Percentiles rank a stretch among this genome's conserved stretches.
phyloP scores from a whole-genome alignment of 2,113 vertebrate genomes.

The Desmodus rotundus region DNA sequence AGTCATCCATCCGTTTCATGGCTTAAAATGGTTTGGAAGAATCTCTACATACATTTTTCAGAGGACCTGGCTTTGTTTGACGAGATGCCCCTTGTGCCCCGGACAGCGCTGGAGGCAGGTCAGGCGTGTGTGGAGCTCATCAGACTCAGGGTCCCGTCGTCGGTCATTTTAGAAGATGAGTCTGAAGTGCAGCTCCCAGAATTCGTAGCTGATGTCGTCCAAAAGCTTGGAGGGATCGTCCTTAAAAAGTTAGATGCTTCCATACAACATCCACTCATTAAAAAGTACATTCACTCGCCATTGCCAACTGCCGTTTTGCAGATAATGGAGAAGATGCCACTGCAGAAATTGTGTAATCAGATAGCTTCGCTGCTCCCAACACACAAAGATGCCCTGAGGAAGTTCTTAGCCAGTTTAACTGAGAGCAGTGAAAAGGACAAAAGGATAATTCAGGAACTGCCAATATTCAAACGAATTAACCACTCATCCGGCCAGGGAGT shows the following conservation, averaged over 20 bases:
- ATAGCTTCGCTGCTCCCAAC: slow-evolving; percentile 85
- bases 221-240: slow-evolving; percentile 92
- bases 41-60: slow-evolving; percentile 95
- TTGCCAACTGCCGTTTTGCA: slow-evolving; percentile 90
- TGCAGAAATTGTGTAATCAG: slow-evolving; percentile 88
- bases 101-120: slow-evolving; percentile 84
- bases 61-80: slow-evolving; percentile 93
- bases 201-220: slow-evolving; percentile 88
- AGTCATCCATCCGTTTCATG: slow-evolving; percentile 91
- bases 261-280: slow-evolving; percentile 94
- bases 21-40: slow-evolving; percentile 96
- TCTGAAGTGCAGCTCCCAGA: slow-evolving; percentile 87
- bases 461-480: slow-evolving; percentile 92
- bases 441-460: slow-evolving; percentile 90
- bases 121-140: slow-evolving; percentile 85
- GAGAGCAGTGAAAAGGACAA: slow-evolving; percentile 93
- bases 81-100: slow-evolving; percentile 97
- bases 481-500: slow-evolving; percentile 79
- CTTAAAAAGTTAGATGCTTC: slow-evolving; percentile 91
- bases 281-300: slow-evolving; percentile 92
- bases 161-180: slow-evolving; percentile 90
- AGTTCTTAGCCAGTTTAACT: slow-evolving; percentile 91
- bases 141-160: slow-evolving; percentile 91
- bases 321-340: slow-evolving; percentile 91
- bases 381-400: slow-evolving; percentile 90